Evolutionary conservation across 2,113 vertebrate genomes (phyloP).

Genomic region (Pteruthius melanotis): DNA sequence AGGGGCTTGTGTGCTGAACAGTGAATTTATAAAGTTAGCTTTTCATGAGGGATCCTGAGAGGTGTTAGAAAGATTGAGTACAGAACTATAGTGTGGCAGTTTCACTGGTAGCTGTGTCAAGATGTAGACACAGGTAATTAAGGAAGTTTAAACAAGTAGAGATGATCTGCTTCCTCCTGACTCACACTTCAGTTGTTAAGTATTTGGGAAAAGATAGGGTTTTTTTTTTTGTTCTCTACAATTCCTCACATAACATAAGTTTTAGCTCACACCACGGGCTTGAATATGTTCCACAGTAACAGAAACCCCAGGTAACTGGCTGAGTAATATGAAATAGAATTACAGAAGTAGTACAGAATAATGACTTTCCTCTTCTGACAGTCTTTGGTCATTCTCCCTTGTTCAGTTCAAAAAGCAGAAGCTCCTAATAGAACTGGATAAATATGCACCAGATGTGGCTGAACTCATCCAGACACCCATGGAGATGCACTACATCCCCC

Average conservation of each 20-base stretch:
- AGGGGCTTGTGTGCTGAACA: background rate
- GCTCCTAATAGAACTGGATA: slow-evolving; percentile 86
- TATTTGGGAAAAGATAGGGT: background rate
- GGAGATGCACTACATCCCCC: slow-evolving; percentile 92
- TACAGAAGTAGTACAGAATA: background rate
- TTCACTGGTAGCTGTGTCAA: background rate
- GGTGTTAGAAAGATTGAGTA: background rate
- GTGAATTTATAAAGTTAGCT: background rate
- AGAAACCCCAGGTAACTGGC: background rate
- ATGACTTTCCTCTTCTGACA: background rate
- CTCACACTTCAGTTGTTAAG: background rate
- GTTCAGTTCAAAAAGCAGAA: slow-evolving; percentile 94
- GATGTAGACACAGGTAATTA: background rate
- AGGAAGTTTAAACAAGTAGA: background rate
- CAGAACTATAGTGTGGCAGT: background rate
- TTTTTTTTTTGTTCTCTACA: background rate
- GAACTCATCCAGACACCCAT: slow-evolving; percentile 90
- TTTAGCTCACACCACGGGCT: background rate
- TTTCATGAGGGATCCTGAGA: background rate
- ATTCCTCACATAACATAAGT: fast-evolving
- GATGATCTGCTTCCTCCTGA: background rate
- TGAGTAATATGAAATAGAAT: background rate
- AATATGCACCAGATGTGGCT: slow-evolving; percentile 86
- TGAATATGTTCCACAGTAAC: background rate
- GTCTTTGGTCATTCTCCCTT: background rate